Evolutionary conservation across 2,888 invertebrate species (phyloP).

Genomic region (Cryptophagus acutangulus): DNA sequence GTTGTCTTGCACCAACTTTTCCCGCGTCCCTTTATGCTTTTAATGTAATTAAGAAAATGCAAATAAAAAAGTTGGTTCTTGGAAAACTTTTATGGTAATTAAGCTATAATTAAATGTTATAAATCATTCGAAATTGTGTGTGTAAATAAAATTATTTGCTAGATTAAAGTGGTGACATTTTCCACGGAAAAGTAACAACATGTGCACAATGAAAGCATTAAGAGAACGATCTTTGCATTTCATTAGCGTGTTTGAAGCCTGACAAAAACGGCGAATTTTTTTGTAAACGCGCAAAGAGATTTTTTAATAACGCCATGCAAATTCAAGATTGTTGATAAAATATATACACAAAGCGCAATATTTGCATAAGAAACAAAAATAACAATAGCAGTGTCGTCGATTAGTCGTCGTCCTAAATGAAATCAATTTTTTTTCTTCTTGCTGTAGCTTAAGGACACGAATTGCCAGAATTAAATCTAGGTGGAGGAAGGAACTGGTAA

Average conservation of each 20-base stretch:
- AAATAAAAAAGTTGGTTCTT: background rate
- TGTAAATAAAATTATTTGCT: constrained; percentile 23
- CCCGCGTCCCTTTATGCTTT: too few relatives aligned
- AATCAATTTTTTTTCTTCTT: constrained; percentile 29
- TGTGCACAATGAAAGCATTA: constrained; percentile 23
- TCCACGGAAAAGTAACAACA: background rate
- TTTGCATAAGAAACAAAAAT: constrained; percentile 2
- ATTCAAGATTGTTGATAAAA: constrained; percentile 17
- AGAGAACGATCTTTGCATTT: constrained; percentile 34
- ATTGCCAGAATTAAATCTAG: constrained; percentile 37
- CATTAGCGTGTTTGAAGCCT: constrained; percentile 32
- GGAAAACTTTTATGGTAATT: constrained; percentile 10
- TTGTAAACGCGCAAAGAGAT: constrained; percentile 38
- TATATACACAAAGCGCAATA: background rate
- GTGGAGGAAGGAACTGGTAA: constrained; percentile 32
- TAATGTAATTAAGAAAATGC: background rate
- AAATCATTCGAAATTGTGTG: constrained; percentile 21
- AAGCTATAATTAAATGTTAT: constrained; percentile 16
- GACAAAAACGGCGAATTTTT: constrained; percentile 31
- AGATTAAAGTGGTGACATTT: constrained; percentile 16
- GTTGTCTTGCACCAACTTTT: too few relatives aligned
- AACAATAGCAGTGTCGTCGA: background rate
- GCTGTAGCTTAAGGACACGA: constrained; percentile 28
- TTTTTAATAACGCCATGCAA: constrained; percentile 35
- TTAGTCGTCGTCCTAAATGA: constrained; percentile 16